A percentile compares a stretch with the other conserved stretches of the same genome.
phyloP scores from a whole-genome alignment of 2,113 vertebrate species.

The Coptodon bakossiorum region DNA sequence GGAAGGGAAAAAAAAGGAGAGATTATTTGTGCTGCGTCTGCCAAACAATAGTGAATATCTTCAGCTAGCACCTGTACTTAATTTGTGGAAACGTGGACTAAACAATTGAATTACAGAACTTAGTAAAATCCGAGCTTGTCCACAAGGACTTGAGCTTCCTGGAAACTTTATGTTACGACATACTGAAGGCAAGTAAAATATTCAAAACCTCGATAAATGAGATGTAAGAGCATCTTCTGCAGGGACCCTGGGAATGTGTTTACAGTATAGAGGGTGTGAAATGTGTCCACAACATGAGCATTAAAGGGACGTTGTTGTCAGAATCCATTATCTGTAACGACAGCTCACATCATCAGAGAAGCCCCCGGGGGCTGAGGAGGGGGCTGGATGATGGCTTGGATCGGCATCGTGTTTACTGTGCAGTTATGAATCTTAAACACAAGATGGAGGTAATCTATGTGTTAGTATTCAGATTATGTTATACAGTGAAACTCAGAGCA shows the following conservation, averaged over 20 bases:
- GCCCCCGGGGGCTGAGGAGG: background rate
- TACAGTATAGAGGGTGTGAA: background rate
- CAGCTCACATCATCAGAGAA: background rate
- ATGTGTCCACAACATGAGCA: background rate
- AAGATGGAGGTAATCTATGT: background rate
- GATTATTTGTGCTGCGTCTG: background rate
- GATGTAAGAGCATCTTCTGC: background rate
- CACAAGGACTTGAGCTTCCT: background rate
- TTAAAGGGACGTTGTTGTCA: background rate
- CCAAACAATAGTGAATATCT: background rate
- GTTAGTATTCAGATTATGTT: background rate
- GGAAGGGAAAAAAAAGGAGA: background rate
- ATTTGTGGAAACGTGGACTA: background rate
- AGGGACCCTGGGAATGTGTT: background rate
- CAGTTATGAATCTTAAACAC: background rate
- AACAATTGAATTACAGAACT: background rate
- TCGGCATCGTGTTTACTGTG: background rate
- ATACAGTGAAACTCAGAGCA: background rate
- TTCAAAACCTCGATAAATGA: background rate
- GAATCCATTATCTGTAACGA: background rate
- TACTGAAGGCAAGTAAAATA: background rate
- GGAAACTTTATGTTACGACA: background rate
- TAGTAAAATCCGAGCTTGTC: background rate
- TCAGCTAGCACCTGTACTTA: background rate
- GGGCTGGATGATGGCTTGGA: background rate